A percentile compares a stretch with the other conserved stretches of the same genome.
These are phyloP conservation scores for Dimorphilus gyrociliatus DNA, from an alignment of 2,888 invertebrate species.

Conservation along the genomic window DNA sequence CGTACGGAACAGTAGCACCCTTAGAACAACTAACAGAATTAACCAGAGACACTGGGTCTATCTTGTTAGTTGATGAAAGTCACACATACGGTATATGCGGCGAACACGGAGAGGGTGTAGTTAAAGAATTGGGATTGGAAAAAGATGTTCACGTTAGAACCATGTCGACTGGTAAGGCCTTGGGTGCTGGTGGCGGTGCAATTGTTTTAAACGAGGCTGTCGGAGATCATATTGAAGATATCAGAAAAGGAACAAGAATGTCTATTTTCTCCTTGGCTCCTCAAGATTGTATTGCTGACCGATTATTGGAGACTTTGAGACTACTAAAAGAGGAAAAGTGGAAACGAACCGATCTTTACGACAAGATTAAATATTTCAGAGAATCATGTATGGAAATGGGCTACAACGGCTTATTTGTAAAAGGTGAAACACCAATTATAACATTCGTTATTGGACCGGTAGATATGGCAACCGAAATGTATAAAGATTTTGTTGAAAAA, in stretches of 20 bases:
- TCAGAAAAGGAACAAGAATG: conserved; percentile 1
- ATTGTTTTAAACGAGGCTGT: too few species aligned
- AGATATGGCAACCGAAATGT: conserved; percentile 2
- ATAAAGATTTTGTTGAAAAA: too few species aligned
- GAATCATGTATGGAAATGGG: background rate
- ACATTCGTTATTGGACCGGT: conserved; percentile 3
- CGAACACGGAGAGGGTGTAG: conserved; percentile 1
- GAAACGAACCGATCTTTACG: conserved; percentile 1
- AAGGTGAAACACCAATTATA: conserved; percentile 1
- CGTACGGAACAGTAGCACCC: conserved; percentile 3
- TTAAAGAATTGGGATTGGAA: conserved; percentile 2
- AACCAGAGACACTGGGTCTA: conserved; percentile 1
- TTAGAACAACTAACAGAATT: conserved; percentile 2
- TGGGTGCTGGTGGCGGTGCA: conserved; percentile 2
- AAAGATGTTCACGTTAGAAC: conserved; percentile 3
- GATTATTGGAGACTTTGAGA: background rate
- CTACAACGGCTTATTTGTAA: conserved; percentile 2
- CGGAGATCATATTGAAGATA: background rate
- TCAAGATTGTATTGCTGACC: conserved; percentile 2
- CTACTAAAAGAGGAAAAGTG: conserved; percentile 2
- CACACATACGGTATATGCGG: conserved; percentile 2
- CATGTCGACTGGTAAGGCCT: conserved; percentile 3
- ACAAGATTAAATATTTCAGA: conserved; percentile 2
- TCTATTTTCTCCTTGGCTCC: conserved; percentile 4
- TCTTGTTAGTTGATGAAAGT: conserved; percentile 3